Base-by-base conservation (phyloP, 2,888 invertebrate genomes). In the Oasisia sp. region DNA sequence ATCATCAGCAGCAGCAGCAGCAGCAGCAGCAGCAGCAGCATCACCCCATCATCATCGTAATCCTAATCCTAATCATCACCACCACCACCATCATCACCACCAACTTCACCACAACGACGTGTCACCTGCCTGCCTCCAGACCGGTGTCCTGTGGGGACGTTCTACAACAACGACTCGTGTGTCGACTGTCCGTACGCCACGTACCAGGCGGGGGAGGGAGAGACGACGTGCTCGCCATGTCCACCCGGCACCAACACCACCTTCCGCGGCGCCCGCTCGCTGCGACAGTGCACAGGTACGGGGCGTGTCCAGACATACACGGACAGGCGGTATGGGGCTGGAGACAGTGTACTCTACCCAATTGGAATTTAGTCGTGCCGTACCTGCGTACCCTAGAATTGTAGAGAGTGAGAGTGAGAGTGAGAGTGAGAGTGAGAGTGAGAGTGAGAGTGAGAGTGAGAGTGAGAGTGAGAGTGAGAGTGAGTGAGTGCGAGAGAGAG, bases 71-170 rank as follows among this genome's bases (percentile, higher is more conserved):
- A 8, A 74, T 38, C 92, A 92, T n/a, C 89, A 44, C 89, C 92
- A 32, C 92, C 89, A 92, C 89, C 45, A 89, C 38, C 92, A 32
- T n/a, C n/a, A 44, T 32, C 89, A 89, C 92, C 44, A 92, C 2
- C 45, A 44, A 58, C 45, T n/a, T n/a, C 92, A 32, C 14, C 38
- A 90, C 92, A n/a, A n/a, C n/a, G n/a, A n/a, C 5, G 27, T 74
- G 74, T n/a, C 19, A 0, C 7, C 19, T 74, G 14, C 74, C 19
- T 74, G 14, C 19, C 27, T 45, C 3, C 91, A 91, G 91, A 44
- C 12, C 44, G 45, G 5, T 91, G 91, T n/a, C 44, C 91, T 14
- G 91, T 45, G 38, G 91, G 91, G 19, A 45, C 50, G 27, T 50
- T 44, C 50, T 2, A 45, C 45, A 11, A 32, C 5, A 91, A 45